phyloP scores from a whole-genome alignment of 2,888 invertebrate genomes.

The Caenorhabditis angaria region DNA sequence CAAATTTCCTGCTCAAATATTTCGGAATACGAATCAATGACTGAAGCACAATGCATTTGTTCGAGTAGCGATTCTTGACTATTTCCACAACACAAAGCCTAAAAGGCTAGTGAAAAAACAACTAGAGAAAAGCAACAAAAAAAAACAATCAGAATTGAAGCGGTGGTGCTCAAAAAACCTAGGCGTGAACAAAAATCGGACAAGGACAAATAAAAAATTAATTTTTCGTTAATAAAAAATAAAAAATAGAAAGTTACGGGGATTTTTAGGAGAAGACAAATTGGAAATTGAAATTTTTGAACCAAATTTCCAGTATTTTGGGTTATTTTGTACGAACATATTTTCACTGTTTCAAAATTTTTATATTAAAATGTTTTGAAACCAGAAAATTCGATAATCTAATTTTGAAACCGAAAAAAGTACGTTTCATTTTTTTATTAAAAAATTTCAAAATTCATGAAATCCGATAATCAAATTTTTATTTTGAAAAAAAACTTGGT shows the following conservation, averaged over 20 bases:
- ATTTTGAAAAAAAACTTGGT: no score
- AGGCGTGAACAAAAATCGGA: background rate
- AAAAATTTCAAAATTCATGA: no score
- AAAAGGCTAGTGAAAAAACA: background rate
- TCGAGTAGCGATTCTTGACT: constrained; percentile 38
- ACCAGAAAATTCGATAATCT: no score
- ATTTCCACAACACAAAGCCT: constrained; percentile 24
- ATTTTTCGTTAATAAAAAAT: background rate
- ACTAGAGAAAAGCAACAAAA: background rate
- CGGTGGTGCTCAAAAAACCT: background rate
- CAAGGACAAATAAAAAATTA: background rate
- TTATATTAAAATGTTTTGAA: no score
- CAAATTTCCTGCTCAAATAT: no score
- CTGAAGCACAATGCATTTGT: constrained; percentile 30
- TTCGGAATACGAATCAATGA: constrained; percentile 34
- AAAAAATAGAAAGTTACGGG: background rate
- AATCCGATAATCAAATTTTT: no score
- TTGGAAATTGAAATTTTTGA: background rate
- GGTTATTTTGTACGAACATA: no score
- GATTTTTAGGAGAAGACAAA: background rate
- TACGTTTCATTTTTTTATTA: no score
- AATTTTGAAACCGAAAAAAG: no score
- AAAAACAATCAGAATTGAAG: background rate
- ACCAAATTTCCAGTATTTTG: no score
- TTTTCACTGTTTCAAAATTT: no score